Conservation (phyloP, 2,797 vertebrate species). For the Takifugu rubripes region DNA sequence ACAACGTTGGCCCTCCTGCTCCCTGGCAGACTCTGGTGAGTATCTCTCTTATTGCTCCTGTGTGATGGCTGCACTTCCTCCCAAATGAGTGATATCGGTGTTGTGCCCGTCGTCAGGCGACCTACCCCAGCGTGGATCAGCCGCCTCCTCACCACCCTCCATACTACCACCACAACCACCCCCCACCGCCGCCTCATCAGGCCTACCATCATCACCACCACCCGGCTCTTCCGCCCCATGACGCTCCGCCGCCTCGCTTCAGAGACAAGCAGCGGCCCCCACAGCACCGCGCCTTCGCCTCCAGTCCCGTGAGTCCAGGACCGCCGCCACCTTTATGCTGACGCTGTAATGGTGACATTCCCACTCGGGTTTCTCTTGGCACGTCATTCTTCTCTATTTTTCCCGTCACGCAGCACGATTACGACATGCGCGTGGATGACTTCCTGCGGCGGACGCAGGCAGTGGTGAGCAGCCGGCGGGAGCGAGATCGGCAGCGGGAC, state of each 20-base stretch:
- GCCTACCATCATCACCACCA: constrained; percentile 85
- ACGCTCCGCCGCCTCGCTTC: constrained; percentile 82
- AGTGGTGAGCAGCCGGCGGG: constrained; percentile 88
- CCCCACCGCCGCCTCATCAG: constrained; percentile 87
- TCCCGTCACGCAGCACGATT: constrained; percentile 84
- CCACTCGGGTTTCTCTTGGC: too few relatives aligned
- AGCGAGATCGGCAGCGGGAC: constrained; percentile 86
- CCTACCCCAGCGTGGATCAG: constrained; percentile 92
- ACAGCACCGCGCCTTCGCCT: constrained; percentile 79
- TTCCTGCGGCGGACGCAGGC: constrained; percentile 96
- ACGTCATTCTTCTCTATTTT: background rate
- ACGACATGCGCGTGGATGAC: constrained; percentile 98
- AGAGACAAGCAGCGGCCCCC: constrained; percentile 85
- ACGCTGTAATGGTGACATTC: too few relatives aligned
- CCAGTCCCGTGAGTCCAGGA: constrained; percentile 68
- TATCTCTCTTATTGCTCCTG: background rate
- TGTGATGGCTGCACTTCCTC: background rate
- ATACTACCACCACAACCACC: constrained; percentile 87
- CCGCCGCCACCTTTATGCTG: too few relatives aligned
- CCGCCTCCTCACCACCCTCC: constrained; percentile 84
- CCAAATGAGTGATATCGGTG: too few relatives aligned
- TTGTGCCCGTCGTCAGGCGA: constrained; percentile 69
- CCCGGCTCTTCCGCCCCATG: constrained; percentile 75
- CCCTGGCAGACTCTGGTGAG: constrained; percentile 97
- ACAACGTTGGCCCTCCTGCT: constrained; percentile 92